Conservation (phyloP, 2,797 vertebrate species). For the Oceanodroma leucorhoa region DNA sequence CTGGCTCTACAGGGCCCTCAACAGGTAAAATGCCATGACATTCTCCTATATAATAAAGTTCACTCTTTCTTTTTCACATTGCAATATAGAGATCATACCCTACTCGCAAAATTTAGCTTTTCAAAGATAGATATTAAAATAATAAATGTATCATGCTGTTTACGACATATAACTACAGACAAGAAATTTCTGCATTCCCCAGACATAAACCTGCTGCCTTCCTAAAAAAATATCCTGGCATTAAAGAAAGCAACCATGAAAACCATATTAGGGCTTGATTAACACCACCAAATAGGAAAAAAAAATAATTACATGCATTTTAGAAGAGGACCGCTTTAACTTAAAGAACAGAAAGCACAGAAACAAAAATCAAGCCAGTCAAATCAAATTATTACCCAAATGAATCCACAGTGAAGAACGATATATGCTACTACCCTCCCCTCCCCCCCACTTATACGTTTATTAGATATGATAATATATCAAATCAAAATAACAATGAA, state of each 20-base stretch:
- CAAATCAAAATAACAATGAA: neutral
- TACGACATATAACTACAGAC: conserved; percentile 14
- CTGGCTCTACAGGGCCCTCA: conserved; percentile 63
- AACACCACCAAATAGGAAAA: neutral
- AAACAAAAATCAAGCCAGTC: neutral
- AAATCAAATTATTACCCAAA: neutral
- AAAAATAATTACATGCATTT: neutral
- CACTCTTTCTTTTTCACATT: neutral
- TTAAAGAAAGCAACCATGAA: neutral
- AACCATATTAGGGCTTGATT: neutral
- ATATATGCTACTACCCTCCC: neutral
- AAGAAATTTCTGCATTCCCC: conserved; percentile 25
- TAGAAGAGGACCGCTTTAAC: neutral
- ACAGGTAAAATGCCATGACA: conserved; percentile 71
- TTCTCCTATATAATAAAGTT: neutral
- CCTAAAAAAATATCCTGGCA: neutral
- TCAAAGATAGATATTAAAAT: conserved; percentile 20
- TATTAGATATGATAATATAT: neutral
- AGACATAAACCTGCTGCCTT: neutral
- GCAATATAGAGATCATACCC: neutral
- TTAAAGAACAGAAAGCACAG: neutral
- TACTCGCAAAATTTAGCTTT: conserved; percentile 5
- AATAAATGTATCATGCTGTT: conserved; percentile 43
- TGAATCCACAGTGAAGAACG: neutral
- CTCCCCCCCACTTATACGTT: neutral